These are phyloP conservation scores for Spodoptera litura DNA, from an alignment of 1,140 invertebrate species.

Conservation along the genomic window DNA sequence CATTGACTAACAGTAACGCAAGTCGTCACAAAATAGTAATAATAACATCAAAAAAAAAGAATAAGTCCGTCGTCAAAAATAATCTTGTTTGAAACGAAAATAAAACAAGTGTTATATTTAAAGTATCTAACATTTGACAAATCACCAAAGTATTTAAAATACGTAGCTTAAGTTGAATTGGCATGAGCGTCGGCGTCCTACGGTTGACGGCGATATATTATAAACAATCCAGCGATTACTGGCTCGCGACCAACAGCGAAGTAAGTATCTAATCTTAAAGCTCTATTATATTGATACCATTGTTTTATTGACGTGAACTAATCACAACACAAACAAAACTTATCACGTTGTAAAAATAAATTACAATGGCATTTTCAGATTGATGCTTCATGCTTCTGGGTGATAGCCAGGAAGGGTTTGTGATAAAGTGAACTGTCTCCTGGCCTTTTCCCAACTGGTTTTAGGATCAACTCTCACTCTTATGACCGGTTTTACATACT, in stretches of 20 bases:
- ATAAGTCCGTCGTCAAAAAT: no score
- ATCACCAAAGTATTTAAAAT: conserved; percentile 16
- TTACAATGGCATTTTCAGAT: background rate
- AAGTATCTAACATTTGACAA: conserved; percentile 22
- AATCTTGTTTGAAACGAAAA: background rate
- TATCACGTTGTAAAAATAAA: background rate
- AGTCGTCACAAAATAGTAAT: no score
- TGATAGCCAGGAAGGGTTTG: background rate
- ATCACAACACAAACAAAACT: conserved; percentile 10
- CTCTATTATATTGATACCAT: conserved; percentile 7
- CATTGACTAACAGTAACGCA: no score
- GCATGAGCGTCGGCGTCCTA: background rate
- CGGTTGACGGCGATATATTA: conserved; percentile 15
- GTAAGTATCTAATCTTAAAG: conserved; percentile 27
- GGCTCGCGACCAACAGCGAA: conserved; percentile 26
- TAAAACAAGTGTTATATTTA: background rate
- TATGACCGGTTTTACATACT: no score
- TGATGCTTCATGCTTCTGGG: background rate
- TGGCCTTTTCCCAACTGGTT: no score
- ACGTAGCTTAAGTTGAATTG: conserved; percentile 7
- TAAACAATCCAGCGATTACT: conserved; percentile 15
- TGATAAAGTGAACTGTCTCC: background rate
- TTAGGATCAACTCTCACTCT: no score
- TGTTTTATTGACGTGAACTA: conserved; percentile 15
- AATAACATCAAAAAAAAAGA: no score